These are phyloP conservation scores for Drosophila kepulauana DNA, from an alignment of 1,140 invertebrate species.

Conservation along the genomic window DNA sequence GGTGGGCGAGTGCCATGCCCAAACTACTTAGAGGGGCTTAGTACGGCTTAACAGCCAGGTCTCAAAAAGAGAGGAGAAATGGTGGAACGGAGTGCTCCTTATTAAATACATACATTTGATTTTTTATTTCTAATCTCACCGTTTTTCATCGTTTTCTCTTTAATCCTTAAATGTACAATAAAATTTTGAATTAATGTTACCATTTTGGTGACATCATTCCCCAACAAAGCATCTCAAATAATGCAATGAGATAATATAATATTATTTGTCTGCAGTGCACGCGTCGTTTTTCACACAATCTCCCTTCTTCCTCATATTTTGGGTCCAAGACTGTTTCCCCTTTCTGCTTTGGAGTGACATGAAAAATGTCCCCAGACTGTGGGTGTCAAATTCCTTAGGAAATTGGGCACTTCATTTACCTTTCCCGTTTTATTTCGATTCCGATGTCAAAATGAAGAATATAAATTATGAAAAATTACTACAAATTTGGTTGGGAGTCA, in stretches of 20 bases:
- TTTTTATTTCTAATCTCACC: not conserved
- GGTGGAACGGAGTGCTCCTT: not conserved
- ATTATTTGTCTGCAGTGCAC: constrained; percentile 48
- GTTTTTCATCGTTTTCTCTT: constrained; percentile 7
- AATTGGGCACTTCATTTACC: constrained; percentile 79
- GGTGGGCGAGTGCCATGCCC: constrained; percentile 33
- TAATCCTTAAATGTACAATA: constrained; percentile 37
- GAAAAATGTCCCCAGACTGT: constrained; percentile 58
- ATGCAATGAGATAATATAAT: constrained; percentile 18
- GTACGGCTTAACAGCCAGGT: constrained; percentile 47
- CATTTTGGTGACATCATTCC: constrained; percentile 28
- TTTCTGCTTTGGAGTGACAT: constrained; percentile 33
- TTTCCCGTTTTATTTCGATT: constrained; percentile 43
- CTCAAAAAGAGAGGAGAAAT: not conserved
- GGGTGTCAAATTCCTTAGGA: constrained; percentile 70
- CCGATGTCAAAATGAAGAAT: constrained; percentile 10
- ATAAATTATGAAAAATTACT: constrained; percentile 69
- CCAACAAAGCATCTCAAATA: constrained; percentile 16
- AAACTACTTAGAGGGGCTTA: constrained; percentile 63
- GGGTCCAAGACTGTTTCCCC: constrained; percentile 1
- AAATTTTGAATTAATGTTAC: constrained; percentile 19
- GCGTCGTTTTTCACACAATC: constrained; percentile 49
- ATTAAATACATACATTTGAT: constrained; percentile 34
- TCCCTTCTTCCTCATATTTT: constrained; percentile 14
- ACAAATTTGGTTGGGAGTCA: constrained; percentile 41